Base-by-base conservation (phyloP, 92 coral and sea anemone genomes). In the Muricea muricata region DNA sequence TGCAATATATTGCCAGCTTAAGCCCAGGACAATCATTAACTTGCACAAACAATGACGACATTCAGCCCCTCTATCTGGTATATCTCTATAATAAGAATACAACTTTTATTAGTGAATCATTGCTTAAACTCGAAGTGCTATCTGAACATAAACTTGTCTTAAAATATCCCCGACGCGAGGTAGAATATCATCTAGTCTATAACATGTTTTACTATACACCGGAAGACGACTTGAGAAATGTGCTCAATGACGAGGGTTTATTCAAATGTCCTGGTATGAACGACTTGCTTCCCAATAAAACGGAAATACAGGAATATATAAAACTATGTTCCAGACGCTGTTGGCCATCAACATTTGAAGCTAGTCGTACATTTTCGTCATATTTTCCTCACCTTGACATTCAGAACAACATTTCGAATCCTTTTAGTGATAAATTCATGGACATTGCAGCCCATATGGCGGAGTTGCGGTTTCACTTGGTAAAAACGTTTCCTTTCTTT, bases 31-130 rank as follows among this genome's bases (percentile, higher is more conserved):
- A 91, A 35, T 70, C 77, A 18, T 85, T 84, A 15, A 68, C 88
- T 78, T 91, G 97, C 68, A 78, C 91, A 32, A 89, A 93, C 87
- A 70, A 7, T 29, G 82, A 88, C 73, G 91, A 92, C 17, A 55
- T 93, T 18, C 85, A 90, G 4, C 94, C 97, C 23, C 31, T 86
- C 54, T 93, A 93, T 75, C 72, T 93, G 34, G 97, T 94, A 24
- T 20, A 50, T 47, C 39, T 75, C 21, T 52, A 75, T 14, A 18
- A 47, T 21, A 4, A 26, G 11, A n/a, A n/a, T n/a, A n/a, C n/a
- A n/a, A n/a, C n/a, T n/a, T n/a, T n/a, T n/a, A n/a, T n/a, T n/a
- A n/a, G n/a, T n/a, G n/a, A 58, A 1, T 25, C 57, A 23, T 76
- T 91, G 11, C 88, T 76, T 28, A 70, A 87, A 35, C 18, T 52